Conservation (phyloP, 2,888 invertebrate genomes). For the Drosophila fungiperda region DNA sequence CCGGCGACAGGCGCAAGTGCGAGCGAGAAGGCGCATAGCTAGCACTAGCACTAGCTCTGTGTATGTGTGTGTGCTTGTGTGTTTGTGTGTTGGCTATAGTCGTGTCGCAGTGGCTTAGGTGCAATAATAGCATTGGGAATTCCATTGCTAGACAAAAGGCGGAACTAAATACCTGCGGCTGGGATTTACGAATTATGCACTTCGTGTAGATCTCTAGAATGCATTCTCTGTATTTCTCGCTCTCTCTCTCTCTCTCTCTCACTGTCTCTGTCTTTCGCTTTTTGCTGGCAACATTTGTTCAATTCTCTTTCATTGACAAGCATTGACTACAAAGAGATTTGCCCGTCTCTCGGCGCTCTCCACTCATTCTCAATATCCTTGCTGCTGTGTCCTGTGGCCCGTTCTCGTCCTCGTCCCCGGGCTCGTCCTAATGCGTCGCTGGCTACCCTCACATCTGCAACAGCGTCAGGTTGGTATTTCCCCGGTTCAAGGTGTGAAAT, state of each 20-base stretch:
- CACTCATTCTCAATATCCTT: conserved; percentile 3
- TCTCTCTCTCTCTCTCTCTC: neutral
- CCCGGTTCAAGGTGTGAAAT: conserved; percentile 77
- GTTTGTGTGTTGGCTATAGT: conserved; percentile 7
- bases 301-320: conserved; percentile 64
- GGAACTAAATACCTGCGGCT: conserved; percentile 81
- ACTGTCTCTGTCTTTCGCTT: conserved; percentile 10
- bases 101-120: conserved; percentile 69
- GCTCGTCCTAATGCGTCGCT: neutral
- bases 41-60: neutral
- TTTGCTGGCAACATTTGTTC: conserved; percentile 8
- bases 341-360: conserved; percentile 3
- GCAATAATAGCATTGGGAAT: conserved; percentile 81
- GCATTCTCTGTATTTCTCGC: neutral
- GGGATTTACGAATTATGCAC: conserved; percentile 76
- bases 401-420: neutral
- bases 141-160: conserved; percentile 76
- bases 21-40: conserved; percentile 31
- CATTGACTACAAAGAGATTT: conserved; percentile 22
- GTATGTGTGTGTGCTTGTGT: neutral
- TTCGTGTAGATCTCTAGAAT: conserved; percentile 42
- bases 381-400: neutral
- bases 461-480: conserved; percentile 62
- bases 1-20: conserved; percentile 61
- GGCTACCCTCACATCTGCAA: conserved; percentile 28